Percentiles rank a stretch among this genome's conserved stretches.
Evolutionary conservation across 2,888 invertebrate species (phyloP).

Genomic region (Eilema depressum): DNA sequence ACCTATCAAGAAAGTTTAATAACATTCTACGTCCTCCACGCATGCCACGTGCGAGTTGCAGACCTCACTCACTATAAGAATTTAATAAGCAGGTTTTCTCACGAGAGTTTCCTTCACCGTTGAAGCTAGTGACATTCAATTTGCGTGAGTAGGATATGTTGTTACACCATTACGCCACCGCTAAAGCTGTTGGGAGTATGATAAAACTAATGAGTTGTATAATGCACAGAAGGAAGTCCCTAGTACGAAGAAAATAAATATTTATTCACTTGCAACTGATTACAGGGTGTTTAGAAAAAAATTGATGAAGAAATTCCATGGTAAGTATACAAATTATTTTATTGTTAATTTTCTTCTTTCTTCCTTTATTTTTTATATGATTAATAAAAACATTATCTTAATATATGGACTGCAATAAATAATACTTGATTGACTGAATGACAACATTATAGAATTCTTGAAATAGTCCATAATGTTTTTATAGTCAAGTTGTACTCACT

Average conservation of each 20-base stretch:
- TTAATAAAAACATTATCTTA: too few relatives aligned
- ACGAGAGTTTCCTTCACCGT: slow-evolving; percentile 2
- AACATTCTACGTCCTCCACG: not conserved
- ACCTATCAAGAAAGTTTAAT: not conserved
- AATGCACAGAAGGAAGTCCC: not conserved
- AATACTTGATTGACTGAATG: too few relatives aligned
- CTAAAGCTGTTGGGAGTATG: not conserved
- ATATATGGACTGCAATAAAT: too few relatives aligned
- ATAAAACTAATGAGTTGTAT: not conserved
- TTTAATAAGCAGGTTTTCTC: slow-evolving; percentile 3
- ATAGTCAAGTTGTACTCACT: not conserved
- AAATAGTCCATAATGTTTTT: too few relatives aligned
- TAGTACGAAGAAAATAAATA: not conserved
- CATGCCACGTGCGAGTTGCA: slow-evolving; percentile 2
- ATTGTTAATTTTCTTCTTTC: too few relatives aligned
- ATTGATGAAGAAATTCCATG: too few relatives aligned
- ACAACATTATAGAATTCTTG: too few relatives aligned
- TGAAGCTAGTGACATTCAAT: slow-evolving; percentile 4
- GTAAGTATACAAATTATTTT: too few relatives aligned
- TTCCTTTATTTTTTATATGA: too few relatives aligned
- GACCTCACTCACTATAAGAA: slow-evolving; percentile 9
- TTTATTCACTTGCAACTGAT: not conserved
- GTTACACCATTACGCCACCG: not conserved
- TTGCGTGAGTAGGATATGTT: slow-evolving; percentile 4
- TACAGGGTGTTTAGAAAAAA: not conserved